These are phyloP conservation scores for Sinocyclocheilus maitianheensis DNA, from an alignment of 2,113 vertebrate genomes.

Conservation along the genomic window DNA sequence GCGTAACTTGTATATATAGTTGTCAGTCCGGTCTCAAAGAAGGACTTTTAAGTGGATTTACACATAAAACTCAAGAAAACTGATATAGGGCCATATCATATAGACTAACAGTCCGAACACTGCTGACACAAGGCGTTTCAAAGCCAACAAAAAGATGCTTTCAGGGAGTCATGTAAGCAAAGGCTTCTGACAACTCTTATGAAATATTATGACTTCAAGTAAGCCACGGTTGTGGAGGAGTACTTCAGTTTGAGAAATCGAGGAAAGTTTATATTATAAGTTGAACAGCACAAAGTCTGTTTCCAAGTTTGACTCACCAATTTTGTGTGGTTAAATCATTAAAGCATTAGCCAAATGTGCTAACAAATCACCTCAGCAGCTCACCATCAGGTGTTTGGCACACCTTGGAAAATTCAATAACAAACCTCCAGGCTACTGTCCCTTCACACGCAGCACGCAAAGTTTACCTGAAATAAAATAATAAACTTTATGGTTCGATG, in stretches of 20 bases:
- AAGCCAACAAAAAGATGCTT: constrained; percentile 51
- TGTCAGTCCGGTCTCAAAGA: background rate
- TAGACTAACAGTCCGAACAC: constrained; percentile 20
- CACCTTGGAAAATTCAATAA: background rate
- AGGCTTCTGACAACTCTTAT: constrained; percentile 33
- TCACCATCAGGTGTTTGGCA: background rate
- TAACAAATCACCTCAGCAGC: constrained; percentile 18
- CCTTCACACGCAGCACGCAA: background rate
- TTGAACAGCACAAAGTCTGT: constrained; percentile 13
- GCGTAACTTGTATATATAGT: constrained; percentile 8
- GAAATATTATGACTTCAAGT: constrained; percentile 32
- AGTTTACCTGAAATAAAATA: constrained; percentile 15
- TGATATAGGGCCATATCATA: constrained; percentile 31
- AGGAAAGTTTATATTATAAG: constrained; percentile 40
- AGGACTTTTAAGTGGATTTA: constrained; percentile 23
- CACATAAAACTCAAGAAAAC: constrained; percentile 46
- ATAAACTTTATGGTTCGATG: background rate
- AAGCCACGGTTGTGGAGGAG: constrained; percentile 41
- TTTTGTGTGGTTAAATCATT: constrained; percentile 11
- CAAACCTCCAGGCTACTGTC: background rate
- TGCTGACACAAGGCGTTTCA: constrained; percentile 42
- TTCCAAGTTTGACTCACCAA: background rate
- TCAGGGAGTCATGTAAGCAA: constrained; percentile 46
- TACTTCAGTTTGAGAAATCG: constrained; percentile 26
- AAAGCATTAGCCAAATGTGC: background rate